Evolutionary conservation across 53 echinoderm and acorn worm genomes (phyloP).

Genomic region (Echinarachnius parma): DNA sequence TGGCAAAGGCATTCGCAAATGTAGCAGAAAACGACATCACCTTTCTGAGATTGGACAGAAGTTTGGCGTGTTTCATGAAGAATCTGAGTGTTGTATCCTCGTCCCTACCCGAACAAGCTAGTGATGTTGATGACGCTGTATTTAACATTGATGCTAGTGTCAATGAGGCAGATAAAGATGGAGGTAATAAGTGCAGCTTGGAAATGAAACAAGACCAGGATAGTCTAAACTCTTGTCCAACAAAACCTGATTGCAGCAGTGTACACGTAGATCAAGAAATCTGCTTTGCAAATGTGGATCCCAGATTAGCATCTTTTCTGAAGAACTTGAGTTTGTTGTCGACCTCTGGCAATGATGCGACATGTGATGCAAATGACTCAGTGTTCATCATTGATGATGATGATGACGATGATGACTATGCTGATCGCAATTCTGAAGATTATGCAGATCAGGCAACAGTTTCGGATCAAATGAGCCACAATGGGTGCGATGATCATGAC

Average conservation of each 20-base stretch:
- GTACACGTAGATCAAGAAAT: neutral
- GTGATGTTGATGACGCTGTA: too few relatives aligned
- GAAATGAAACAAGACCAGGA: too few relatives aligned
- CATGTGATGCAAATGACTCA: neutral
- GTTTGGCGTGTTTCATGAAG: slow-evolving; percentile 14
- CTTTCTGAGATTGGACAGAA: slow-evolving; percentile 8
- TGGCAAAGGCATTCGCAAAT: too few relatives aligned
- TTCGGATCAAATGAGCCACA: too few relatives aligned
- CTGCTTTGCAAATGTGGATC: too few relatives aligned
- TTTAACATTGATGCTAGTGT: too few relatives aligned
- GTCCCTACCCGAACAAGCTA: neutral
- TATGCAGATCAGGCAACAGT: neutral
- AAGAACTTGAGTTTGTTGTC: neutral
- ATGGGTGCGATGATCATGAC: too few relatives aligned
- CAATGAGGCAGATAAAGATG: too few relatives aligned
- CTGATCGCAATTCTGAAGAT: too few relatives aligned
- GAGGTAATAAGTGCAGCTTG: too few relatives aligned
- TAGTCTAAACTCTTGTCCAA: neutral
- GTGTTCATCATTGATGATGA: slow-evolving; percentile 24
- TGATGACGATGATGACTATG: too few relatives aligned
- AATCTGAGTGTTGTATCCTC: slow-evolving; percentile 3
- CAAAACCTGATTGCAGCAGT: neutral
- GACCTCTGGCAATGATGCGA: neutral
- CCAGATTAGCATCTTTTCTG: too few relatives aligned
- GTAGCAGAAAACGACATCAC: neutral